Base-by-base conservation (phyloP, 2,888 invertebrate species). In the Drosophila quasianomalipes region DNA sequence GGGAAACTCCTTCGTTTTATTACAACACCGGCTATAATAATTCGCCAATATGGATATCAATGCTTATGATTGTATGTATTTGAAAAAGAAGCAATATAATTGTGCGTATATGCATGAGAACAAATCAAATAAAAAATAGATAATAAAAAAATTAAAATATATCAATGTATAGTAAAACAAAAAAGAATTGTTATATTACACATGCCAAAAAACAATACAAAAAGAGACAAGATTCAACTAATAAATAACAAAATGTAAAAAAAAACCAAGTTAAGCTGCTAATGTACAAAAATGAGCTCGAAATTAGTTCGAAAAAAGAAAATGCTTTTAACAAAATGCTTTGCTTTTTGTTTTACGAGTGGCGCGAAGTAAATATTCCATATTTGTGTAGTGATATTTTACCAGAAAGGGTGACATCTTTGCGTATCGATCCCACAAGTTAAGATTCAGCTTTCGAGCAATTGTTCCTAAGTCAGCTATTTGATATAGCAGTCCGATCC, bases 1-100 rank as follows among this genome's bases (percentile, higher is more conserved):
- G 77, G 9, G 82, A 87, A 33, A 62, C 83, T 35, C 61, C 65
- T 33, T 60, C 73, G 16, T 85, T 68, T 57, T 87, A 71, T 61
- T 82, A 77, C 53, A 87, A 66, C 61, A 51, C 58, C 22, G 73
- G 61, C n/a, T 84, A 75, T 55, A 84, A 70, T 64, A 67, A 60
- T 14, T 41, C 81, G 7, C 37, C 60, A 12, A 65, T 87, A 41
- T 61, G 49, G 87, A 84, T 61, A 70, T 82, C 22, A 79, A 70
- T 67, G 49, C 30, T 2, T 54, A 70, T 57, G 70, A 75, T 47
- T 76, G 81, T 81, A 65, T 26, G 78, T 75, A 78, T 49, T 54
- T 35, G 19, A 44, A n/a, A 49, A 49, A 49, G 7, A 49, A 5
- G 10, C 10, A 12, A 51, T 28, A 28, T 30, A 19, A 51, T 51